A percentile compares a stretch with the other conserved stretches of the same genome.
phyloP scores from a whole-genome alignment of 2,888 invertebrate genomes.

The Thereva unica region DNA sequence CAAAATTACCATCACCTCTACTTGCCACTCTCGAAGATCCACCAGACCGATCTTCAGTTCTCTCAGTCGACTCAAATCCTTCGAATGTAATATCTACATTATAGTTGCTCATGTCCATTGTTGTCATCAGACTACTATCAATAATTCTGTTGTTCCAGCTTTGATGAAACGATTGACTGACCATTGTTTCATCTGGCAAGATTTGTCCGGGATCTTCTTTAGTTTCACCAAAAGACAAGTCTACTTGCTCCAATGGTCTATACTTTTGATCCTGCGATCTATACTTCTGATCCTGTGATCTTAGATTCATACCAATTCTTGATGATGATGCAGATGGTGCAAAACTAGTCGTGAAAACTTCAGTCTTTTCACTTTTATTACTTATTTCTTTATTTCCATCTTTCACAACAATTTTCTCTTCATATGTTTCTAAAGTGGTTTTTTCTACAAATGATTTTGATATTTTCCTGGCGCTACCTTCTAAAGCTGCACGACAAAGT shows the following conservation, averaged over 20 bases:
- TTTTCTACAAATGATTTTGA: too few species aligned
- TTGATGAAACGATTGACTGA: constrained; percentile 1
- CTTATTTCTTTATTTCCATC: not conserved
- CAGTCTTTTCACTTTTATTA: not conserved
- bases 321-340: not conserved
- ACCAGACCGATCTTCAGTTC: too few species aligned
- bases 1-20: too few species aligned
- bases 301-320: not conserved
- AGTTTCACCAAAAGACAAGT: too few species aligned
- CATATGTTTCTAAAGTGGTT: too few species aligned
- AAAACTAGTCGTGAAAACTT: not conserved
- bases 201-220: not conserved
- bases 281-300: too few species aligned
- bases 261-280: too few species aligned
- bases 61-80: not conserved
- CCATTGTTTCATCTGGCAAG: constrained; percentile 1
- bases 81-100: constrained; percentile 10
- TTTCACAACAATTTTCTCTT: too few species aligned
- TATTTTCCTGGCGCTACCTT: too few species aligned
- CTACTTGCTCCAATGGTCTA: too few species aligned
- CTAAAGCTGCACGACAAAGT: too few species aligned
- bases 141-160: not conserved
- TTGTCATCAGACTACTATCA: constrained; percentile 18
- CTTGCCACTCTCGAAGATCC: too few species aligned
- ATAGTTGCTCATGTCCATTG: constrained; percentile 19